Conservation (phyloP, 1,140 invertebrate species). For the Papilio dardanus region DNA sequence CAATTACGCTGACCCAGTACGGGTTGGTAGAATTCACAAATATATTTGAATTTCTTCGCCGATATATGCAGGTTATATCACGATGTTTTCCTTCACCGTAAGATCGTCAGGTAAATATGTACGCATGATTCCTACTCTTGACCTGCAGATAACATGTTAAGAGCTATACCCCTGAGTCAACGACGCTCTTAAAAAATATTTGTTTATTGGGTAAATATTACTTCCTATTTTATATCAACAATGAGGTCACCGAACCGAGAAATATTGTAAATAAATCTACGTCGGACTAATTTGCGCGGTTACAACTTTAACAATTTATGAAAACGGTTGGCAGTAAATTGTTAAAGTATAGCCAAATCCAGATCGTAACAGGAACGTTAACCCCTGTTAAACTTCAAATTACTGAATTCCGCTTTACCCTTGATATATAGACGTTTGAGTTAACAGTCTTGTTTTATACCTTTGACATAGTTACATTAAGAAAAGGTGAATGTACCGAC, state of each 20-base stretch:
- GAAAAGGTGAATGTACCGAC: background rate
- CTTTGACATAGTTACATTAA: background rate
- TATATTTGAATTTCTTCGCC: too few relatives aligned
- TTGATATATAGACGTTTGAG: background rate
- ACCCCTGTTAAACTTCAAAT: slow-evolving; percentile 28
- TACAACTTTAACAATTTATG: slow-evolving; percentile 14
- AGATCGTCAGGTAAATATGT: too few relatives aligned
- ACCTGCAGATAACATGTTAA: too few relatives aligned
- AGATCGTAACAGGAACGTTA: slow-evolving; percentile 25
- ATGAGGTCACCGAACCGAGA: background rate
- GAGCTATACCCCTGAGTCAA: too few relatives aligned
- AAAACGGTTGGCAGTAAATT: slow-evolving; percentile 8
- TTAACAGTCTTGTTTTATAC: background rate
- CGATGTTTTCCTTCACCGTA: too few relatives aligned
- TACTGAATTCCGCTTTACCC: background rate
- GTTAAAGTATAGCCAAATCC: background rate
- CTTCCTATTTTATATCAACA: background rate
- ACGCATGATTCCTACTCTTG: too few relatives aligned
- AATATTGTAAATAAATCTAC: slow-evolving; percentile 11
- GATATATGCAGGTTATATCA: too few relatives aligned
- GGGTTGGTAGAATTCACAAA: too few relatives aligned
- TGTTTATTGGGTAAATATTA: background rate
- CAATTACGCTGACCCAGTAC: too few relatives aligned
- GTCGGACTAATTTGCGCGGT: background rate
- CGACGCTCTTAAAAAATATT: too few relatives aligned